These are phyloP conservation scores for Mechanitis messenoides DNA, from an alignment of 2,888 invertebrate genomes.

Conservation along the genomic window DNA sequence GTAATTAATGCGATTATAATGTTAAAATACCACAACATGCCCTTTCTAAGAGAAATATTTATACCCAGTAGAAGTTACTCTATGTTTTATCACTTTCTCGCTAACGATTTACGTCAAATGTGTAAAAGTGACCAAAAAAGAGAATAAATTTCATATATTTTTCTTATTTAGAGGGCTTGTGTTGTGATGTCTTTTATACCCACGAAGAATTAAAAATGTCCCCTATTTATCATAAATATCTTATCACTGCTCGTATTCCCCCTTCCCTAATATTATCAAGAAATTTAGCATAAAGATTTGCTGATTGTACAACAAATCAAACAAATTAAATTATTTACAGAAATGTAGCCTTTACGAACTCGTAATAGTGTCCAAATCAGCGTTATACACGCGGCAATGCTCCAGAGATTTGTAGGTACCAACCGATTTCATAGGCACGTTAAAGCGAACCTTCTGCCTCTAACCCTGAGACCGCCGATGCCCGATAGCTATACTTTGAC, in stretches of 20 bases:
- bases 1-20: no score
- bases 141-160: no score
- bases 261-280: constrained; percentile 18
- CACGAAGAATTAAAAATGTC: constrained; percentile 15
- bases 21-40: no score
- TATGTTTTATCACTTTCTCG: no score
- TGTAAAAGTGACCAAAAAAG: no score
- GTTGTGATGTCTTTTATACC: neutral
- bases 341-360: constrained; percentile 7
- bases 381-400: constrained; percentile 1
- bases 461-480: neutral
- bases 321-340: constrained; percentile 7
- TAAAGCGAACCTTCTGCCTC: constrained; percentile 6
- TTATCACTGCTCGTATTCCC: constrained; percentile 17
- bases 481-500: constrained; percentile 3
- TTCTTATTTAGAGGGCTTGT: no score
- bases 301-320: constrained; percentile 11
- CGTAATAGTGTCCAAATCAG: constrained; percentile 9
- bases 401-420: constrained; percentile 18
- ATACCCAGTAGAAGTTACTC: no score
- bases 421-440: constrained; percentile 16
- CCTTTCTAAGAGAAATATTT: no score
- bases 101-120: no score
- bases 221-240: constrained; percentile 15
- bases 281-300: constrained; percentile 19